phyloP scores from a whole-genome alignment of 2,797 vertebrate genomes.

The Gouania willdenowi region DNA sequence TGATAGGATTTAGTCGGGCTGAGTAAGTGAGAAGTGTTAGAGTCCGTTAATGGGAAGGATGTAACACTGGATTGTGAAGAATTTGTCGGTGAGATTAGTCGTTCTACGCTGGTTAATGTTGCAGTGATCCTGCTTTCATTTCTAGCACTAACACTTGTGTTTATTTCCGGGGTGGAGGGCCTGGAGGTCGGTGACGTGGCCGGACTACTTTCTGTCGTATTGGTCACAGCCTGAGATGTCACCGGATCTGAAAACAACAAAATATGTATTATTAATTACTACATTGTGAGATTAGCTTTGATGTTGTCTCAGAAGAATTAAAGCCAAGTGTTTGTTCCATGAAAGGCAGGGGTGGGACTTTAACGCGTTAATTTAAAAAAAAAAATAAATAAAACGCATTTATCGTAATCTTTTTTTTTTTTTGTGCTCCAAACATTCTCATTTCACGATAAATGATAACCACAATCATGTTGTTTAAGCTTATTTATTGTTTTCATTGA shows the following conservation, averaged over 20 bases:
- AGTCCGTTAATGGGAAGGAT: constrained; percentile 3
- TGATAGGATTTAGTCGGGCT: constrained; percentile 1
- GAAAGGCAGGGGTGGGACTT: no score
- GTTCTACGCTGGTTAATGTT: constrained; percentile 1
- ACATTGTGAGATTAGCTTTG: no score
- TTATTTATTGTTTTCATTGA: no score
- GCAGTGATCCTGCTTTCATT: background rate
- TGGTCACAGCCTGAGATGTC: background rate
- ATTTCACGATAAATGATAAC: no score
- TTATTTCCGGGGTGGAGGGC: background rate
- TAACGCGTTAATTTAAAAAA: no score
- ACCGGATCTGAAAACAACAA: constrained; percentile 22
- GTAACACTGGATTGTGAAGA: background rate
- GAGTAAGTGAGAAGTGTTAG: background rate
- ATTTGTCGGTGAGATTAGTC: background rate
- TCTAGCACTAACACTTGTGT: background rate
- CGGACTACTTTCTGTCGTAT: background rate
- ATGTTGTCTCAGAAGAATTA: background rate
- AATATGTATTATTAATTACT: no score
- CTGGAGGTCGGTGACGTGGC: constrained; percentile 10
- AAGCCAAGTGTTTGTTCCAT: no score
- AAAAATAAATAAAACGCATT: no score
- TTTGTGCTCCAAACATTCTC: no score
- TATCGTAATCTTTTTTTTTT: background rate
- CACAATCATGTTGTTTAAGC: no score